Conservation (phyloP, 1,140 invertebrate species). For the Dreissena rostriformis region DNA sequence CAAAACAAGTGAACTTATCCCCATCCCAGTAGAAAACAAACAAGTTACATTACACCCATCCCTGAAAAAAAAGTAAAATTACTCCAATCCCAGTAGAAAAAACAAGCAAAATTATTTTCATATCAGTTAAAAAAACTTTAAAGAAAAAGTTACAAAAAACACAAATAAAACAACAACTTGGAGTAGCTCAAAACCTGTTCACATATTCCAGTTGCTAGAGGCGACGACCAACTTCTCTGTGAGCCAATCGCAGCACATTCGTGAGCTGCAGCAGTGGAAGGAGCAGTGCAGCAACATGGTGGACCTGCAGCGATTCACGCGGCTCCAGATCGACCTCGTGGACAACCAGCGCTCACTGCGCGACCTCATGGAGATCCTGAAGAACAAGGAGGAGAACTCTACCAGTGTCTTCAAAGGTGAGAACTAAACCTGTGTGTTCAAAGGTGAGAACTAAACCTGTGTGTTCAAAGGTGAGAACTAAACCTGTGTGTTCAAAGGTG, state of each 20-base stretch:
- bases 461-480: no score
- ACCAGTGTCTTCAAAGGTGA: conserved; percentile 41
- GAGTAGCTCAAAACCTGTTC: background rate
- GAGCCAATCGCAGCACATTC: conserved; percentile 49
- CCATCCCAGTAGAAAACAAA: no score
- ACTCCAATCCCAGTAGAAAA: no score
- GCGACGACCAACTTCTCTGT: conserved; percentile 52
- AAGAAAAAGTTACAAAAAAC: no score
- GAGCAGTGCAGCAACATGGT: conserved; percentile 48
- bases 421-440: no score
- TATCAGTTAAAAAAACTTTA: no score
- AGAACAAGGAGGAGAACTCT: conserved; percentile 34
- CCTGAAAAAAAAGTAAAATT: no score
- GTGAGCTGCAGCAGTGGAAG: conserved; percentile 50
- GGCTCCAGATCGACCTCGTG: conserved; percentile 49
- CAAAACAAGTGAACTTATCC: no score
- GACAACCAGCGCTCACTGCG: conserved; percentile 51
- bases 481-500: no score
- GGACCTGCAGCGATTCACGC: conserved; percentile 51
- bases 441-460: no score
- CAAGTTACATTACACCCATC: no score
- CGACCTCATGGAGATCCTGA: conserved; percentile 39
- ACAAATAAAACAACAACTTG: background rate
- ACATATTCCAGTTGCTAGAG: conserved; percentile 46
- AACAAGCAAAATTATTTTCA: no score